Evolutionary conservation across 2,888 invertebrate species (phyloP), one percentile per base, ranked within the genome.

Genomic region (Pandemis heparana): DNA sequence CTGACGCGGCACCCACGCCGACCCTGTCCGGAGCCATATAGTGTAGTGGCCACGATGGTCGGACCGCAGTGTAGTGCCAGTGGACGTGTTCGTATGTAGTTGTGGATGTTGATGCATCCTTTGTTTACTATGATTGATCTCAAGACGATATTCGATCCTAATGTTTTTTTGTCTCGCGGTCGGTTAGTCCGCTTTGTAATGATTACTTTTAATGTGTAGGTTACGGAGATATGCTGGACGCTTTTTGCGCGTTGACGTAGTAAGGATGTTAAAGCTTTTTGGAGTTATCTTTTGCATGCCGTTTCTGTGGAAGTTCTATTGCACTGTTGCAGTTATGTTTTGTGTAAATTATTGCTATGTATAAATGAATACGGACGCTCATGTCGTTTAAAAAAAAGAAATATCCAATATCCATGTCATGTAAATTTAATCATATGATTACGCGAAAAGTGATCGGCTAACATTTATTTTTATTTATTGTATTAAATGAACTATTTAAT

Each of bases 91-190:
- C 81, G 82, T 85, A 85, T 83, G 80, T 83, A 86, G 85, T 83
- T 83, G 85, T 86, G 87, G 86, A 84, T 87, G 85, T 72, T 79
- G 86, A 85, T 86, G 80, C 87, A 78, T 80, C 83, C 86, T 86
- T 87, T 88, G 87, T 86, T 87, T 85, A 88, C 89, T 90, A 88
- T 86, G 88, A 91, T 90, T 94, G 94, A 94, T 94, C 94, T 94
- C 94, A 94, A 90, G 88, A 92, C 90, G 90, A 91, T 92, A 90
- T 92, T 93, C 92, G 92, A 90, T 92, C 92, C 92, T 92, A 91
- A 88, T 88, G 82, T 87, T 89, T 84, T 86, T 86, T 87, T 89
- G 85, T 88, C 87, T 87, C 81, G 89, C 89, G 90, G 90, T 88
- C 83, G 80, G 82, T 79, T 85, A 85, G 83, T 85, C 89, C 91